These are phyloP conservation scores for Stictonetta naevosa DNA, from an alignment of 2,113 vertebrate genomes.

Conservation along the genomic window DNA sequence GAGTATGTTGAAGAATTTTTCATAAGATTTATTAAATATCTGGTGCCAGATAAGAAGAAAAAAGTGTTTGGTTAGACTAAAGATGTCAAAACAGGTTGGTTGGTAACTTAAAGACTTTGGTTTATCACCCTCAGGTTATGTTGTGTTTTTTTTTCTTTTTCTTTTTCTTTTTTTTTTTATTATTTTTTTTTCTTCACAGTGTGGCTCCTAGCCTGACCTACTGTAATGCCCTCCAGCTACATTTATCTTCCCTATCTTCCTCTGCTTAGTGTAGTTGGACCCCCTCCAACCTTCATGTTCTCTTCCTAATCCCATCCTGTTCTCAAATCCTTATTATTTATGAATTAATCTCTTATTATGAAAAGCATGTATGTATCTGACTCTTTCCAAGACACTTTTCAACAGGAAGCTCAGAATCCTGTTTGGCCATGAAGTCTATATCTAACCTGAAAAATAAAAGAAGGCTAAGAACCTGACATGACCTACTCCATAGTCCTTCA, in stretches of 20 bases:
- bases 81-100: not conserved
- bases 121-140: not conserved
- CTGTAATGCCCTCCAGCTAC: not conserved
- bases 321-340: not conserved
- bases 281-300: not conserved
- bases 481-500: not conserved
- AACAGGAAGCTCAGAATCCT: not conserved
- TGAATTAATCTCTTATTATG: not conserved
- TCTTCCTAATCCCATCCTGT: not conserved
- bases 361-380: not conserved
- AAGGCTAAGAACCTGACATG: not conserved
- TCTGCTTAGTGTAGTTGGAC: not conserved
- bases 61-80: not conserved
- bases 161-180: not conserved
- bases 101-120: not conserved
- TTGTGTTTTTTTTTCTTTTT: not conserved
- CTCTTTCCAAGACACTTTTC: not conserved
- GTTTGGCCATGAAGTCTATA: not conserved
- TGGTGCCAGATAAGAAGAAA: not conserved
- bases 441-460: not conserved
- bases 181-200: not conserved
- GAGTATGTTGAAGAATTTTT: not conserved
- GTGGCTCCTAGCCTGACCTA: not conserved
- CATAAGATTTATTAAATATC: not conserved
- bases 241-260: not conserved